A percentile compares a stretch with the other conserved stretches of the same genome.
phyloP scores from a whole-genome alignment of 2,888 invertebrate species.

The Apoda limacodes region DNA sequence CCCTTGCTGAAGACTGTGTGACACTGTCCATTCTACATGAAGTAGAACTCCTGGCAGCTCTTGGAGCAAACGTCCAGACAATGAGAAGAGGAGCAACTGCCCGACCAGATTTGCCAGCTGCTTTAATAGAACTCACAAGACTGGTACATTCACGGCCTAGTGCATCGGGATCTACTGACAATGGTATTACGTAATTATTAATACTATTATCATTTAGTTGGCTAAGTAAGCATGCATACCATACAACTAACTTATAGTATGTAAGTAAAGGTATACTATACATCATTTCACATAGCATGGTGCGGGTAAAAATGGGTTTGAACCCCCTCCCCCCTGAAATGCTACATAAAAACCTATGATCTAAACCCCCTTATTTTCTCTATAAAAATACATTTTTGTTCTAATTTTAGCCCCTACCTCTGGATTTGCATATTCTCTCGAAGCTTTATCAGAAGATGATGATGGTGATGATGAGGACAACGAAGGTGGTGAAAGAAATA shows the following conservation, averaged over 20 bases:
- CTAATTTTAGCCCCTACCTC: constrained; percentile 53
- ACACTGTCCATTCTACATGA: constrained; percentile 82
- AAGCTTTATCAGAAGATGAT: constrained; percentile 58
- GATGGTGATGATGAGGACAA: constrained; percentile 51
- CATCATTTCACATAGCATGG: no score
- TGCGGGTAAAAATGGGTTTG: no score
- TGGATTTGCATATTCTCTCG: constrained; percentile 61
- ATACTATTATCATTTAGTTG: no score
- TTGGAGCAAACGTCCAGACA: constrained; percentile 74
- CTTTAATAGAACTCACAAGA: constrained; percentile 73
- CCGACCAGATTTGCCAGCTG: constrained; percentile 78
- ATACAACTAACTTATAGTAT: neutral
- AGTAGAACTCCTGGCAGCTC: constrained; percentile 78
- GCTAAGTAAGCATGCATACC: no score
- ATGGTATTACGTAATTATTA: no score
- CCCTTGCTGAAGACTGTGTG: constrained; percentile 76
- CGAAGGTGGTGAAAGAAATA: constrained; percentile 55
- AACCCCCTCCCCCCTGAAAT: no score
- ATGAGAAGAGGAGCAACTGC: constrained; percentile 75
- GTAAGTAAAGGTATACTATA: neutral
- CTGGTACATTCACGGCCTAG: constrained; percentile 58
- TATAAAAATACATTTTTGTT: neutral
- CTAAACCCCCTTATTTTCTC: neutral
- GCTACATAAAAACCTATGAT: neutral
- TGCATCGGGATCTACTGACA: constrained; percentile 32